Conservation (phyloP, 1,140 invertebrate genomes). For the Zophobas morio region DNA sequence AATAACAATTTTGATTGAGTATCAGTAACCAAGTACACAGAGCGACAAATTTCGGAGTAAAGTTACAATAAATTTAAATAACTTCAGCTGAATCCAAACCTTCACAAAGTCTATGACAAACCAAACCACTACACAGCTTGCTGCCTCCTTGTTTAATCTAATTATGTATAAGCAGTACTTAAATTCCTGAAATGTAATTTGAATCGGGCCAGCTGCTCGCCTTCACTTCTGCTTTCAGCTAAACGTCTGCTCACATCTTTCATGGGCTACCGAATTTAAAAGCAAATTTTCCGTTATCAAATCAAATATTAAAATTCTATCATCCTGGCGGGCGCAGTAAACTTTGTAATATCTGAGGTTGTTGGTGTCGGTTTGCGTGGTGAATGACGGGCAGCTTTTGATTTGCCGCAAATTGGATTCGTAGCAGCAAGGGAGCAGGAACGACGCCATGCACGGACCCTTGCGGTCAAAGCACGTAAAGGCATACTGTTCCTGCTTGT, state of each 20-base stretch:
- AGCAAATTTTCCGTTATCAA: slow-evolving; percentile 33
- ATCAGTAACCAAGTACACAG: too few relatives aligned
- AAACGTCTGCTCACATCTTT: slow-evolving; percentile 8
- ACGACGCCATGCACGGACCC: slow-evolving; percentile 37
- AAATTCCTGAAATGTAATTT: too few relatives aligned
- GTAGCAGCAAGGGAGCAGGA: slow-evolving; percentile 28
- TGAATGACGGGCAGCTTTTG: slow-evolving; percentile 56
- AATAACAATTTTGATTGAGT: too few relatives aligned
- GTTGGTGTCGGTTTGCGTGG: slow-evolving; percentile 51
- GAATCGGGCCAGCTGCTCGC: too few relatives aligned
- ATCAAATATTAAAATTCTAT: slow-evolving; percentile 53
- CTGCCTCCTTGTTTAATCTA: too few relatives aligned
- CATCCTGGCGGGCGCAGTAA: slow-evolving; percentile 31
- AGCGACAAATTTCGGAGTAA: too few relatives aligned
- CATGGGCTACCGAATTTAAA: slow-evolving; percentile 14
- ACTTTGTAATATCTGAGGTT: slow-evolving; percentile 51
- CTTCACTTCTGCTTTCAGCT: neutral
- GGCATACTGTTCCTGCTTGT: slow-evolving; percentile 31
- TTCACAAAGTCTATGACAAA: too few relatives aligned
- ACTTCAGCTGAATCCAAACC: too few relatives aligned
- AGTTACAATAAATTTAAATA: too few relatives aligned
- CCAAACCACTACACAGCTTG: too few relatives aligned
- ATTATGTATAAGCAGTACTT: too few relatives aligned
- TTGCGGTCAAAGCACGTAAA: slow-evolving; percentile 52
- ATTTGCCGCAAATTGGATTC: slow-evolving; percentile 56